Evolutionary conservation across 2,888 invertebrate genomes (phyloP), one percentile per base, ranked within the genome.

Genomic region (Ypsolopha sequella): DNA sequence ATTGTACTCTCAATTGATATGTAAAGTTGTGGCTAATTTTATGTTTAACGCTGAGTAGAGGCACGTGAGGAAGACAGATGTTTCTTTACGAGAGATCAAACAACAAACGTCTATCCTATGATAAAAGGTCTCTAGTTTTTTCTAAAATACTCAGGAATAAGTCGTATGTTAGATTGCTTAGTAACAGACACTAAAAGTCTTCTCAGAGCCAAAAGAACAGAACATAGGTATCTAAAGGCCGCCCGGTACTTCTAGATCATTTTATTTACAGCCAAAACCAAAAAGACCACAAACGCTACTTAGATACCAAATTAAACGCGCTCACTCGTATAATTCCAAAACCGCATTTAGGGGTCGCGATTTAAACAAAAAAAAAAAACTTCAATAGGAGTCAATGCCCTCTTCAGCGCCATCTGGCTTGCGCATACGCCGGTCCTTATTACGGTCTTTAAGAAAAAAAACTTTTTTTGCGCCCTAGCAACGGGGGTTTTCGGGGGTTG

Each of bases 281-380:
- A 48, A 41, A 39, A 41, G 55, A 68, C 74, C 76, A 62, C 76
- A 70, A 64, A 62, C 58, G 64, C 67, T 70, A 70, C 68, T 76
- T 74, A 72, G 63, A 60, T 61, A 63, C 34, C 13, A 70, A 70
- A 75, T 77, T 73, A 76, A 73, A 73, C 61, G 61, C 33, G 34
- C 11, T 43, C 43, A 34, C 10, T 34, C 11, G 45, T 34, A 64
- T 68, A 70, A 68, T 73, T 70, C 64, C 62, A 58, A 63, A 70
- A 74, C 80, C 80, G 76, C 80, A 76, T 65, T 78, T 76, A 77
- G 73, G 79, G 81, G 79, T 81, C 73, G 78, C 78, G 70, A 76
- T 76, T 77, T 71, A 59, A 61, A 64, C 58, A 56, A 67, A 72
- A 71, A 67, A 72, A 71, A 73, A 74, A 72, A 65, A 56, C 64